Conservation (phyloP, 2,888 invertebrate genomes). For the Arge pagana region DNA sequence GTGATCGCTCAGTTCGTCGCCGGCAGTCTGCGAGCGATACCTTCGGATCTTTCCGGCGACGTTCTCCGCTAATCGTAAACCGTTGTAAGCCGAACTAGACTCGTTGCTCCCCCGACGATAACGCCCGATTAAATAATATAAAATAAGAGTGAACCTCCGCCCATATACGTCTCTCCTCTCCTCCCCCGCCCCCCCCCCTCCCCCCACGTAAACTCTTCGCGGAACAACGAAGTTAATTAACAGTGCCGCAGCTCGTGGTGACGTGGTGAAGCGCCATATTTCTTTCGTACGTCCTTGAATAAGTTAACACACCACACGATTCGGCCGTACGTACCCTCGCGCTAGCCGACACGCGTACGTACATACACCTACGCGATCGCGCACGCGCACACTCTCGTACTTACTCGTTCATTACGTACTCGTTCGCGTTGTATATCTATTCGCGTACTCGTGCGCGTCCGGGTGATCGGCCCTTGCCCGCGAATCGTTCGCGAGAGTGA, state of each 20-base stretch:
- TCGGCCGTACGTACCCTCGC: slow-evolving; percentile 13
- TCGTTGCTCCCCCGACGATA: no score
- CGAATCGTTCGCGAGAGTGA: no score
- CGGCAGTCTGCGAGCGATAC: slow-evolving; percentile 51
- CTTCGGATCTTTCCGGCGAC: slow-evolving; percentile 26
- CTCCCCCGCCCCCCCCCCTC: slow-evolving; percentile 29
- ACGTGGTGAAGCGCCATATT: slow-evolving; percentile 17
- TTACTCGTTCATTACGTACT: no score
- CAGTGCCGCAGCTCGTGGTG: slow-evolving; percentile 8
- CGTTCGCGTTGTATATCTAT: no score
- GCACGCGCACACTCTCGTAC: no score
- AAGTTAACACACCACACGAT: background rate
- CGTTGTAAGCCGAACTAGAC: no score
- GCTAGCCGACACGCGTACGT: background rate
- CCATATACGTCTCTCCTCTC: slow-evolving; percentile 41
- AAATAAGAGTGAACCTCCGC: slow-evolving; percentile 32
- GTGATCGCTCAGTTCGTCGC: slow-evolving; percentile 57
- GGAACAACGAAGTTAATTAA: background rate
- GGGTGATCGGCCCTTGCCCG: no score
- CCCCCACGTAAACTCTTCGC: no score
- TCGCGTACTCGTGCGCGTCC: no score
- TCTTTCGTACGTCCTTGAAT: background rate
- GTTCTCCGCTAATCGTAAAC: background rate
- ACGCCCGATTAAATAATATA: background rate
- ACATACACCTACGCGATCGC: background rate